Evolutionary conservation across 2,888 invertebrate species (phyloP), one percentile per base, ranked within the genome.

Genomic region (Euphydryas editha): DNA sequence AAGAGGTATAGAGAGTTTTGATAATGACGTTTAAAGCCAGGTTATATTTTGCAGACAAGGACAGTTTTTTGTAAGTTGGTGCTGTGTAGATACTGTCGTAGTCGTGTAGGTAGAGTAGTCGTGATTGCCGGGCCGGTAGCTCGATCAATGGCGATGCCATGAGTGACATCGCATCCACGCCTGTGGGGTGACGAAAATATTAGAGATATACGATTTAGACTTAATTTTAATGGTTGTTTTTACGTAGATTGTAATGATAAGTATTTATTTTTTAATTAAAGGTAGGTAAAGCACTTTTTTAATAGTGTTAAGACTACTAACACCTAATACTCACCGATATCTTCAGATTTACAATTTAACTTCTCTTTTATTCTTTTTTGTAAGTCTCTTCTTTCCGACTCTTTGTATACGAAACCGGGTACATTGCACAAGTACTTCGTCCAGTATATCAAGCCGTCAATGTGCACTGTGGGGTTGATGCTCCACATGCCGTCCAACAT

Each of bases 401-500:
- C 88, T 0, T 80, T 90, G 74, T 92, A 93, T 37, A 94, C 83
- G 68, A 94, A 94, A 0, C 94, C 94, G 5, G 93, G 92, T 0
- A 95, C 93, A 20, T 93, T 93, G 0, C 94, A 93, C 59, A 95
- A 73, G 36, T 93, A 82, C 21, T 81, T 87, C 7, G 94, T 93
- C 74, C 93, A 94, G 76, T 93, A 94, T 15, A 95, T 78, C 76
- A 94, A 94, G 1, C 83, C 83, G 0, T 85, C 81, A 0, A 78
- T 65, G 47, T 94, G 90, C 7, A 95, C 87, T 0, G 96, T 86
- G 42, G 96, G 95, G 80, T 95, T 95, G 54, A 96, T 86, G 4
- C 93, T 93, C 95, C 95, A 17, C n/a, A 11, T 4, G 17, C 55
- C 6, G 11, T 36, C 18, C 18, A 11, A 39, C 18, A 8, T 39